phyloP scores from a whole-genome alignment of 2,797 vertebrate species.

The Acrocephalus scirpaceus region DNA sequence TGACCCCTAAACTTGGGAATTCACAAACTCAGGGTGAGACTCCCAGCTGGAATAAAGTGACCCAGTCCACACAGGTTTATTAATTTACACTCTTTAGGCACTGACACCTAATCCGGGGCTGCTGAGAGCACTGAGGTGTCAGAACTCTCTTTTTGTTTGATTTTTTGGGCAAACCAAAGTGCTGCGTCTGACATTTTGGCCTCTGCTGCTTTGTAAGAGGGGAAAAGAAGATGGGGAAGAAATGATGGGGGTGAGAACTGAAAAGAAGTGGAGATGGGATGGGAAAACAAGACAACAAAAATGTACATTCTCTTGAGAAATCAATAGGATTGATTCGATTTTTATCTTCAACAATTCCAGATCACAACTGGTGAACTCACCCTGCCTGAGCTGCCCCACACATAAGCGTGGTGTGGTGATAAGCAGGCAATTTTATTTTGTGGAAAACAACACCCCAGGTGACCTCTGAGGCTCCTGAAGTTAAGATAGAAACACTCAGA shows the following conservation, averaged over 20 bases:
- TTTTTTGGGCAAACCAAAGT: not conserved
- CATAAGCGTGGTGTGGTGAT: rapidly evolving
- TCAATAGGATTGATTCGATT: rapidly evolving
- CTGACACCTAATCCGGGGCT: not conserved
- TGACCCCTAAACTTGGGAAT: not conserved
- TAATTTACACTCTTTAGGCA: not conserved
- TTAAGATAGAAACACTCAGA: not conserved
- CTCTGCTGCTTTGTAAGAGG: not conserved
- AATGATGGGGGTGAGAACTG: not conserved
- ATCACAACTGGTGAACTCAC: not conserved
- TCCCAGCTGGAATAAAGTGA: not conserved
- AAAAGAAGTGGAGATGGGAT: not conserved
- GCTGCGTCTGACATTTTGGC: not conserved
- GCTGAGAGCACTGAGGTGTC: not conserved
- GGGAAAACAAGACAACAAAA: not conserved
- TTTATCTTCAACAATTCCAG: not conserved
- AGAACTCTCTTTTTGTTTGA: not conserved
- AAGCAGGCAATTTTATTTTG: not conserved
- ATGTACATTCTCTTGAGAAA: not conserved
- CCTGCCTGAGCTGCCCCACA: not conserved
- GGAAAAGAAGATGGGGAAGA: not conserved
- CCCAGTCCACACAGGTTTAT: not conserved
- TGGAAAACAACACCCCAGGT: not conserved
- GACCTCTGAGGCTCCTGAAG: not conserved
- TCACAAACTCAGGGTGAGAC: not conserved